Evolutionary conservation across 2,797 vertebrate genomes (phyloP).

Genomic region (Podarcis siculus): DNA sequence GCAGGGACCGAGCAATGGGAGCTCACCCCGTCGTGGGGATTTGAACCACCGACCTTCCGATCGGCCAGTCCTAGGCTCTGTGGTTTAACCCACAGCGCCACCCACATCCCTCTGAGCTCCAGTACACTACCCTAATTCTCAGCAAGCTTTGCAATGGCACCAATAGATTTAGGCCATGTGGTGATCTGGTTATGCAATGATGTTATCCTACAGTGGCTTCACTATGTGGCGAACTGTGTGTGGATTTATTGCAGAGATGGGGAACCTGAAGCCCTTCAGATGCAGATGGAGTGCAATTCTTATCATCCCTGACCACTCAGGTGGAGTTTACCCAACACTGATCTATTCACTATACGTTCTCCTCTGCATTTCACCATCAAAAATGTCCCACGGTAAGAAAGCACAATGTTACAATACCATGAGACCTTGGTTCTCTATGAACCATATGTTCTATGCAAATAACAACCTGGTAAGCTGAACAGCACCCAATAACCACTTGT

Average conservation of each 20-base stretch:
- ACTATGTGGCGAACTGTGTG: not conserved
- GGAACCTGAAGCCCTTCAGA: too few relatives aligned
- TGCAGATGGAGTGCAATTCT: too few relatives aligned
- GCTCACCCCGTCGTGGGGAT: too few relatives aligned
- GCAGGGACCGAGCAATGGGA: too few relatives aligned
- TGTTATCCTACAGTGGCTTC: not conserved
- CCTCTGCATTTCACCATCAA: not conserved
- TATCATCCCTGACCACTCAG: too few relatives aligned
- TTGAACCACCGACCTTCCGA: too few relatives aligned
- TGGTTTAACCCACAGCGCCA: too few relatives aligned
- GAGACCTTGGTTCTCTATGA: not conserved
- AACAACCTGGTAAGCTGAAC: not conserved
- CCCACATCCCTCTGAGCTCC: not conserved
- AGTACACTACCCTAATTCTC: not conserved
- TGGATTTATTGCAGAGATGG: not conserved
- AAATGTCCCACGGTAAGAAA: not conserved
- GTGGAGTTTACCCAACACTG: too few relatives aligned
- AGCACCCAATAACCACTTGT: too few relatives aligned
- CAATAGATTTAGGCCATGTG: not conserved
- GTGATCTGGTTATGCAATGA: not conserved
- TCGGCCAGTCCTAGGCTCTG: too few relatives aligned
- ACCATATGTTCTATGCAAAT: not conserved
- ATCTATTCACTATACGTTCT: not conserved
- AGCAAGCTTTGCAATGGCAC: not conserved
- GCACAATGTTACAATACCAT: not conserved